A percentile compares a stretch with the other conserved stretches of the same genome.
Evolutionary conservation across 1,140 invertebrate species (phyloP).

Genomic region (Camponotus vicinus): DNA sequence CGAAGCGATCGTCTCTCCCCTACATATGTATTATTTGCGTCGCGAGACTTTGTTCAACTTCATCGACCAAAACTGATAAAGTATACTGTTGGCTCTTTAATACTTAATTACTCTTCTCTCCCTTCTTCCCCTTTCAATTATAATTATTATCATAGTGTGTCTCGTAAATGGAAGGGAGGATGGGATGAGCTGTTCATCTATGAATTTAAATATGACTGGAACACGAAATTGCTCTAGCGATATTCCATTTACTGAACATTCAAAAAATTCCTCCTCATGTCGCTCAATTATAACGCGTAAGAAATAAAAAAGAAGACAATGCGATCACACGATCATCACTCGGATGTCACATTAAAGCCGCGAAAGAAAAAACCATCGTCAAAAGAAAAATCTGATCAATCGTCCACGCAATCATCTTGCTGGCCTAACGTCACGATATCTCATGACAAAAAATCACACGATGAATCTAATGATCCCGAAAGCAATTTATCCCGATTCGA

Average conservation of each 20-base stretch:
- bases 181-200: not conserved
- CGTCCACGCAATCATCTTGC: not conserved
- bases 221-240: constrained; percentile 20
- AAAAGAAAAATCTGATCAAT: constrained; percentile 7
- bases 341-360: not conserved
- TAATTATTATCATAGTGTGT: constrained; percentile 19
- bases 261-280: not conserved
- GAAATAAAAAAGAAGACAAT: constrained; percentile 8
- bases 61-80: constrained; percentile 55
- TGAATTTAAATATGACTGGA: constrained; percentile 1
- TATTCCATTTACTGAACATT: not conserved
- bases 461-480: not conserved
- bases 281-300: not conserved
- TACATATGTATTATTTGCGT: constrained; percentile 52
- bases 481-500: not conserved
- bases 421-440: constrained; percentile 55
- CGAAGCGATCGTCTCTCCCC: not conserved
- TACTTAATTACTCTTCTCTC: constrained; percentile 43
- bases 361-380: not conserved
- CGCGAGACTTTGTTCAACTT: constrained; percentile 54
- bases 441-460: not conserved
- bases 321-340: not conserved
- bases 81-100: constrained; percentile 44
- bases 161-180: not conserved
- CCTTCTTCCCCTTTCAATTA: not conserved